Evolutionary conservation across 1,140 invertebrate species (phyloP), one percentile per base, ranked within the genome.

Genomic region (Anastrepha ludens): DNA sequence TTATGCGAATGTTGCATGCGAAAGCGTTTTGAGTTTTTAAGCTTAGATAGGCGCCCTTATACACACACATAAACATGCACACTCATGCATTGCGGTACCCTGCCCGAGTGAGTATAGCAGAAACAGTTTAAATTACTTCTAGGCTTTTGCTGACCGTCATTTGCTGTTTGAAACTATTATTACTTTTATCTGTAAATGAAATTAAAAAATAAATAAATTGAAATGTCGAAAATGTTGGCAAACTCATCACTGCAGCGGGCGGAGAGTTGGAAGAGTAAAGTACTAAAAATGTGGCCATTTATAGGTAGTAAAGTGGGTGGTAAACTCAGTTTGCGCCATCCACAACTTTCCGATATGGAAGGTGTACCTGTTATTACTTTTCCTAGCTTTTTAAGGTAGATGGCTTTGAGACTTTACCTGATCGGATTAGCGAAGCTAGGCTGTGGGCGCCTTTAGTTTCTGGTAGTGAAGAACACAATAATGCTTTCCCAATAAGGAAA

Each of bases 1-100:
- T 81, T 81, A 81, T 81, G 74, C 74, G 74, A 81, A 81, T 58
- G 47, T 81, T 81, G 74, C 74, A 81, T 81, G 74, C 55, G 47
- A 20, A 62, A 58, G 74, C 47, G 7, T 44, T 74, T 50, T 47
- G 5, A 13, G 39, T 70, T 70, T 70, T 70, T 65, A n/a, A 55
- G 74, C 47, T 58, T 50, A 81, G 74, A 17, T 81, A 81, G 50
- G 74, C 47, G 50, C 47, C 7, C 11, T 5, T 17, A 62, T 15
- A 62, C 15, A 62, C 60, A 15, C 15, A 62, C n/a, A 15, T n/a
- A 62, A 5, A 62, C 60, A 6, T 62, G 7, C n/a, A 17, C 4
- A 62, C 15, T 15, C 60, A 62, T 17, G 60, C n/a, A 62, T 17
- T 15, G 5, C 11, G 50, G 11, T 55, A 55, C 6, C 50, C 11